phyloP scores from a whole-genome alignment of 2,113 vertebrate genomes.

The Theropithecus gelada region DNA sequence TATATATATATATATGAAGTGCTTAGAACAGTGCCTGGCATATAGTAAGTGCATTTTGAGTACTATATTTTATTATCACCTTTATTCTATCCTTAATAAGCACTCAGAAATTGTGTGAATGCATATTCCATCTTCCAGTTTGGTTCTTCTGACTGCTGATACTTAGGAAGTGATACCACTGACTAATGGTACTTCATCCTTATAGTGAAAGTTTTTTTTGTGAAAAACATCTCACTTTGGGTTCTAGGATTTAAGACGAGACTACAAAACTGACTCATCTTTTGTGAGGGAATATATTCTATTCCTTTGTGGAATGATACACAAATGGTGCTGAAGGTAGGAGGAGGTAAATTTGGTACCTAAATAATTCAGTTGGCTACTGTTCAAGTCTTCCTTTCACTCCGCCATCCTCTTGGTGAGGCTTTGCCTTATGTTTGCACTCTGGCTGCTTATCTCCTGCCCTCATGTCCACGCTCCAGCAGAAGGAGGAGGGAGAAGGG shows the following conservation, averaged over 20 bases:
- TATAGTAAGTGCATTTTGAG: neutral
- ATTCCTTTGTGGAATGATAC: neutral
- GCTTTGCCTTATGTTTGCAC: neutral
- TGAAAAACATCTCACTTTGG: neutral
- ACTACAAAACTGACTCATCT: neutral
- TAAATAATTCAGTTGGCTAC: neutral
- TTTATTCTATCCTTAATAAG: neutral
- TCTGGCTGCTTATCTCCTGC: neutral
- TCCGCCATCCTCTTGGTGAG: neutral
- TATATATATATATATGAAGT: neutral
- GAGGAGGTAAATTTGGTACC: neutral
- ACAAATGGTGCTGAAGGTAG: neutral
- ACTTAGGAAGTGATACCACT: neutral
- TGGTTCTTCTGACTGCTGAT: neutral
- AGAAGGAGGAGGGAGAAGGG: neutral
- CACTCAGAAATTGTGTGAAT: neutral
- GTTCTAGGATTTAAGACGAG: slow-evolving; percentile 24
- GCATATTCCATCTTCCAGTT: neutral
- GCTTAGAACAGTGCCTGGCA: neutral
- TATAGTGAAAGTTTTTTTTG: neutral
- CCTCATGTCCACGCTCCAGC: neutral
- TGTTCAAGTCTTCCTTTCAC: neutral
- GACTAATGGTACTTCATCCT: neutral
- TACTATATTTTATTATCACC: neutral
- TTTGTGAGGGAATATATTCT: neutral